Conservation (phyloP, 2,113 vertebrate species). For the Pelodiscus sinensis region DNA sequence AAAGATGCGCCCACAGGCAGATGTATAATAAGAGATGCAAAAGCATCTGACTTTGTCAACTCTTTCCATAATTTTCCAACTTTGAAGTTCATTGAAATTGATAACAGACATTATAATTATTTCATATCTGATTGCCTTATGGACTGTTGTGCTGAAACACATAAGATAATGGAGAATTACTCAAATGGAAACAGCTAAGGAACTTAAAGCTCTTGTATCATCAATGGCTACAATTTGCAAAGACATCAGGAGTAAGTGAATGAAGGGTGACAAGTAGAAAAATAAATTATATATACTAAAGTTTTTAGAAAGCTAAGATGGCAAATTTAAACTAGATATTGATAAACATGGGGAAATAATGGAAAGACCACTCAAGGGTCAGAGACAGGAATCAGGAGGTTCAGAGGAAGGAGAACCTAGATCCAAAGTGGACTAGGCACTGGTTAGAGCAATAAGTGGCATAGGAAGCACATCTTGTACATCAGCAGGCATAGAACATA, state of each 20-base stretch:
- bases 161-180: neutral
- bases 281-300: accelerated
- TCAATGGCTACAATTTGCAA: neutral
- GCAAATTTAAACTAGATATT: neutral
- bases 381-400: neutral
- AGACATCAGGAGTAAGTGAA: neutral
- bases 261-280: neutral
- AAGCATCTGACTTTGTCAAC: neutral
- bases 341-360: neutral
- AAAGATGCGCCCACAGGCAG: neutral
- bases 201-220: neutral
- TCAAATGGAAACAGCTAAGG: neutral
- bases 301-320: neutral
- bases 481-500: neutral
- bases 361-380: neutral
- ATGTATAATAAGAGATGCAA: neutral
- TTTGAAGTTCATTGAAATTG: neutral
- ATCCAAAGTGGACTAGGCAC: neutral
- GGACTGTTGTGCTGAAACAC: neutral
- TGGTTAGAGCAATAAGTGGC: neutral
- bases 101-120: neutral
- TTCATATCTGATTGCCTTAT: neutral
- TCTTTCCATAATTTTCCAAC: neutral
- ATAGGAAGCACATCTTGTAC: neutral
- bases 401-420: neutral